Evolutionary conservation across 2,888 invertebrate genomes (phyloP), one percentile per base, ranked within the genome.

Genomic region (Aporophyla lueneburgensis): DNA sequence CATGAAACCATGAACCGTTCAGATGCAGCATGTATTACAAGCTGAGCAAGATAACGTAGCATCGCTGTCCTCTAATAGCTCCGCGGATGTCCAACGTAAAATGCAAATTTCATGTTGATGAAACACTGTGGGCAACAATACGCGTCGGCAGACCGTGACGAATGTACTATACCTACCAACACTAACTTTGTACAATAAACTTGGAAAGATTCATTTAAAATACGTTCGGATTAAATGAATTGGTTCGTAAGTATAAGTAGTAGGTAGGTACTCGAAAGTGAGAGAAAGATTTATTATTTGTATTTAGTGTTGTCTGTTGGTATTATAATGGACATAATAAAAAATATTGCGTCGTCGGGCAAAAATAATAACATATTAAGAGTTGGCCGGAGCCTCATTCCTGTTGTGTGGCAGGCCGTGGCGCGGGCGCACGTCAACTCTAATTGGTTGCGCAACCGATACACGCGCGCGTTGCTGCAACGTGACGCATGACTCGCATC

Each of bases 61-160:
- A 85, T 84, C 79, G 84, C 84, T 74, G 89, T 91, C 89, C 87
- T 92, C 88, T 91, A 89, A 95, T 94, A 91, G 92, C 92, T 51
- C 76, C 91, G 91, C 91, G 92, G 92, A 92, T 91, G 92, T 90
- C 89, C 92, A 92, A 92, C 91, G 92, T 93, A 93, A 94, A 95
- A 96, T 96, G 96, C 96, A 95, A 96, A 96, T 96, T 93, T 92
- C 82, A 84, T 74, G 89, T 88, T 94, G 87, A 87, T 91, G 94
- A 95, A 94, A 94, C 76, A 77, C 94, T 94, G 95, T 93, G 91
- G 89, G 91, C 94, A 93, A 94, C 94, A 94, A 90, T 91, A 92
- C 89, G 81, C 86, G 88, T 86, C 92, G 89, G 74, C 93, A 92
- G 95, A 95, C 93, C 96, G 92, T 93, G 92, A 93, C 95, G 92